Base-by-base conservation (phyloP, 2,113 vertebrate genomes). In the Promerops cafer region DNA sequence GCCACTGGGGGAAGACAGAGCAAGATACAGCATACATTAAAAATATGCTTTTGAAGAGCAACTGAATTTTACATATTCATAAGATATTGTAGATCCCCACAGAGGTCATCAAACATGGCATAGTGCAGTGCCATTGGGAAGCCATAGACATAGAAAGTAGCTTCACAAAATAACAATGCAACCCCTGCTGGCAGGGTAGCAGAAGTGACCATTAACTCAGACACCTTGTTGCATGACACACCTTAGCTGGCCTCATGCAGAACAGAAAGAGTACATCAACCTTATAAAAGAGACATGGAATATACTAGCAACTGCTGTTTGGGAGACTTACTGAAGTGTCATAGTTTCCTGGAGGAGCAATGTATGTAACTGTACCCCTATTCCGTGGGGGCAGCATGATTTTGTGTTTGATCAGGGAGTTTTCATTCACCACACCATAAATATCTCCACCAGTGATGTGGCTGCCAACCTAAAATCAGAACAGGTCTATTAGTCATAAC, bases 381-480 rank as follows among this genome's bases (percentile, higher is more conserved):
- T 99, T 99, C 84, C 96, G 98, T 40, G 99, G 99, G 6, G 99
- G 99, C 74, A 99, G 98, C 99, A 99, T 99, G 96, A 99, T 98
- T 98, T 99, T 99, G 97, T 99, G 99, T 94, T 97, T 99, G 97
- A 99, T 99, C 63, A 99, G 99, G 6, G 99, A 99, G 93, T 99
- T 99, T 95, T 99, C 99, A 23, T 93, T 97, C 84, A 99, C 99
- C 64, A 98, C 65, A 60, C 98, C 99, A 49, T 99, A 99, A 97
- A 99, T 99, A 97, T 99, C 99, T 49, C 99, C 99, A 40, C 99
- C 99, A 60, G 99, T 99, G 96, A 99, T 99, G 94, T 99, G 99
- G 97, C 99, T 99, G 95, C 99, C 99, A 78, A 98, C 98, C 99
- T 99, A 92, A 72, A 93, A 75, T 88, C 78, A 72, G 74, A 95